phyloP scores from a whole-genome alignment of 2,888 invertebrate species.

The Leptarthrus brevirostris region DNA sequence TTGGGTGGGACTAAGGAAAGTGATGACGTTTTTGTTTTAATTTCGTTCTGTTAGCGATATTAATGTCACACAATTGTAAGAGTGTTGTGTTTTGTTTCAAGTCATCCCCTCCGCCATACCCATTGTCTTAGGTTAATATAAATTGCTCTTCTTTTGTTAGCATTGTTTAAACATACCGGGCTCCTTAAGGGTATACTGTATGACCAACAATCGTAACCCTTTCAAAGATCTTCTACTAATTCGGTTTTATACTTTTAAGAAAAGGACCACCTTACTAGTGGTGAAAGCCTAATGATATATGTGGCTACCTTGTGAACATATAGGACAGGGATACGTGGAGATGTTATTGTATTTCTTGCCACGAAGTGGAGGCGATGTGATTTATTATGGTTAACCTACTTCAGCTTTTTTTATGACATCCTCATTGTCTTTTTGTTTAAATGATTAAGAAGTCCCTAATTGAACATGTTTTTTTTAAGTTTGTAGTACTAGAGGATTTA shows the following conservation, averaged over 20 bases:
- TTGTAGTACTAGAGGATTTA: too few species aligned
- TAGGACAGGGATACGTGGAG: too few species aligned
- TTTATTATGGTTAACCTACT: too few species aligned
- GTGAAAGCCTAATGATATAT: background rate
- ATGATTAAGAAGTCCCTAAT: too few species aligned
- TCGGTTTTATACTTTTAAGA: background rate
- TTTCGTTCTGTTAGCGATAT: slow-evolving; percentile 8
- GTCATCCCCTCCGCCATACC: too few species aligned
- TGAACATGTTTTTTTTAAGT: too few species aligned
- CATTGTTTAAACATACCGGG: background rate
- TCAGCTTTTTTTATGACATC: too few species aligned
- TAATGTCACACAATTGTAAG: slow-evolving; percentile 3
- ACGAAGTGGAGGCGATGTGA: too few species aligned
- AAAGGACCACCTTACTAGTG: background rate
- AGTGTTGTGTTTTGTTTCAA: too few species aligned
- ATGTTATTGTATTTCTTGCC: too few species aligned
- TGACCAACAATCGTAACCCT: background rate
- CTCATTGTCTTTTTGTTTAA: too few species aligned
- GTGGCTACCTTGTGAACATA: background rate
- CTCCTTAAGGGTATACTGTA: background rate
- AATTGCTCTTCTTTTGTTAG: slow-evolving; percentile 2
- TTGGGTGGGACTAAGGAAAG: background rate
- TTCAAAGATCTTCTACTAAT: background rate
- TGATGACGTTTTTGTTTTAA: slow-evolving; percentile 11
- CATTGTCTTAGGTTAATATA: slow-evolving; percentile 2